phyloP scores from a whole-genome alignment of 2,797 vertebrate species.

The Sebastes hubbsi region DNA sequence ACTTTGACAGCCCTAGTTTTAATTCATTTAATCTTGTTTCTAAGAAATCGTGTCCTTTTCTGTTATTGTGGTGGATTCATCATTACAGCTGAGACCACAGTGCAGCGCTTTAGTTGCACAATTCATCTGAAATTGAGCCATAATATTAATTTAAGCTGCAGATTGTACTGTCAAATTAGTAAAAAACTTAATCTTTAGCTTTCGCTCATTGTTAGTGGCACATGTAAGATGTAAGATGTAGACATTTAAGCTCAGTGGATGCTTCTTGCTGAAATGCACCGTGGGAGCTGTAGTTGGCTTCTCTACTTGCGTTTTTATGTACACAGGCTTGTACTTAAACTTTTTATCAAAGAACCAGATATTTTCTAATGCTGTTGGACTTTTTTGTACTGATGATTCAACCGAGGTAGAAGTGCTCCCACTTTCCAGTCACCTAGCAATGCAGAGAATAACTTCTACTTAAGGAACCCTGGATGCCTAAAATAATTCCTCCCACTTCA shows the following conservation, averaged over 20 bases:
- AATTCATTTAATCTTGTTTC: too few species aligned
- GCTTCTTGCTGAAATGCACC: neutral
- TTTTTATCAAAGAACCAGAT: neutral
- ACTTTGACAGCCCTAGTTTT: too few species aligned
- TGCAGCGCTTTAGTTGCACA: neutral
- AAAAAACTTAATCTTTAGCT: neutral
- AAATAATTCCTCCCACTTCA: conserved; percentile 42
- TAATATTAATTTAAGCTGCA: neutral
- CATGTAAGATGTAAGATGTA: neutral
- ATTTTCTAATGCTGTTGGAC: neutral
- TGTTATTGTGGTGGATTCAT: neutral
- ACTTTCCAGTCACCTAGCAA: neutral
- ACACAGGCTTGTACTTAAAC: neutral
- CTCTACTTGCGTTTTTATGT: neutral
- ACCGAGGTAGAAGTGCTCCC: neutral
- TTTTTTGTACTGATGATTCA: conserved; percentile 4
- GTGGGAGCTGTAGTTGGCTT: neutral
- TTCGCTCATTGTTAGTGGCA: neutral
- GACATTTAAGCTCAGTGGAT: neutral
- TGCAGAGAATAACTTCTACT: conserved; percentile 17
- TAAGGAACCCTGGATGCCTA: conserved; percentile 1
- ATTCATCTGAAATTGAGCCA: neutral
- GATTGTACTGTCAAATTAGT: neutral
- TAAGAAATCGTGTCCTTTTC: neutral
- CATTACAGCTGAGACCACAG: neutral